Evolutionary conservation across 1,140 invertebrate genomes (phyloP).

Genomic region (Chironomus striatipennis): DNA sequence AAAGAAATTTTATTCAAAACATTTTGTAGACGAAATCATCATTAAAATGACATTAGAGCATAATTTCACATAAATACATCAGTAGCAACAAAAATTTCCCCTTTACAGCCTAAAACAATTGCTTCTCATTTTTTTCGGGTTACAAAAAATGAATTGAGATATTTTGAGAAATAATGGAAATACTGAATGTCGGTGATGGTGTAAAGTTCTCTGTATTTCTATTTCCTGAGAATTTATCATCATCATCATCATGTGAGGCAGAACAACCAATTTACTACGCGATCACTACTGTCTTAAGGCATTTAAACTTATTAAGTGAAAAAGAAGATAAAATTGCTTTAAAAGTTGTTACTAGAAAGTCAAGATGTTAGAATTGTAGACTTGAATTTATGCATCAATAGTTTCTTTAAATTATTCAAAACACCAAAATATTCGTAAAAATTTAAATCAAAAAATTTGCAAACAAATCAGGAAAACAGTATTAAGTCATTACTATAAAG

Average conservation of each 20-base stretch:
- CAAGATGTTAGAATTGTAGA: too few species aligned
- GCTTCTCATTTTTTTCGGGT: too few species aligned
- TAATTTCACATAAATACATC: neutral
- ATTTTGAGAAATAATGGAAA: neutral
- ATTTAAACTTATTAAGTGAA: too few species aligned
- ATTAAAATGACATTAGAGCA: conserved; percentile 14
- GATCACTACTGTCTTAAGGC: neutral
- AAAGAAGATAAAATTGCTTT: too few species aligned
- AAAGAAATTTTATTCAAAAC: neutral
- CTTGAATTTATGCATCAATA: too few species aligned
- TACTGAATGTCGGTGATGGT: neutral
- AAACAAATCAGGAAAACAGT: neutral
- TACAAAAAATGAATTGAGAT: neutral
- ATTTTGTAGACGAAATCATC: conserved; percentile 6
- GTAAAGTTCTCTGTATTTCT: too few species aligned
- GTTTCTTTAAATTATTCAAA: too few species aligned
- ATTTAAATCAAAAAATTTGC: too few species aligned
- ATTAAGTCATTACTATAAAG: neutral
- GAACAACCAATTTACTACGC: neutral
- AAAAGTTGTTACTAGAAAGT: too few species aligned
- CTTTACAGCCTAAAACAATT: too few species aligned
- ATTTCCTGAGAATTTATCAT: conserved; percentile 4
- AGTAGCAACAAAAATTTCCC: neutral
- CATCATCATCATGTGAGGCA: conserved; percentile 4
- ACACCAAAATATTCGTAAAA: too few species aligned